Evolutionary conservation across 2,797 vertebrate genomes (phyloP).

Genomic region (Columba guinea): DNA sequence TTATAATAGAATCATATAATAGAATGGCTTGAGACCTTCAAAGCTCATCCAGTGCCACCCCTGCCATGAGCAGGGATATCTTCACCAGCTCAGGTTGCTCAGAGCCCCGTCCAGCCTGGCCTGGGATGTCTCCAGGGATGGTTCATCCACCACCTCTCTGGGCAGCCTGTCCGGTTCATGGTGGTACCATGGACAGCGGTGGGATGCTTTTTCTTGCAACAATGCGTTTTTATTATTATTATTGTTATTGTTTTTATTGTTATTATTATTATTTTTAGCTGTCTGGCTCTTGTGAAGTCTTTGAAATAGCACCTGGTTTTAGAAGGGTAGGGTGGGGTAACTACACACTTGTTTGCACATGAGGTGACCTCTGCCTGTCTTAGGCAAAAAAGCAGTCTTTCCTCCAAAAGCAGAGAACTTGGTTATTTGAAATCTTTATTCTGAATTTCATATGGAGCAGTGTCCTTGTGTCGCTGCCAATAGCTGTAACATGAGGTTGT

Average conservation of each 20-base stretch:
- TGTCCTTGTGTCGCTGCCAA: background rate
- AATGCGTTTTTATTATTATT: too few relatives aligned
- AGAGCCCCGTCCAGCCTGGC: too few relatives aligned
- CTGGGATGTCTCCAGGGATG: too few relatives aligned
- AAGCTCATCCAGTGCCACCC: too few relatives aligned
- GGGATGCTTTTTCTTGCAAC: background rate
- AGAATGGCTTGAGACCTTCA: too few relatives aligned
- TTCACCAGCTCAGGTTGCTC: too few relatives aligned
- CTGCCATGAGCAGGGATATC: too few relatives aligned
- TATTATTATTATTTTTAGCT: background rate
- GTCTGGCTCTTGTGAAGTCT: background rate
- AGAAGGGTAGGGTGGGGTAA: accelerated
- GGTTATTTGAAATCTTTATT: background rate
- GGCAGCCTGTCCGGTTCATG: background rate
- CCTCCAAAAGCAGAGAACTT: background rate
- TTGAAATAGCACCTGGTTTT: background rate
- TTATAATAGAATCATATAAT: too few relatives aligned
- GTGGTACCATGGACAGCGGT: conserved; percentile 63
- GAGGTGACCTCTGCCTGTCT: accelerated
- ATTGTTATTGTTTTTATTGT: too few relatives aligned
- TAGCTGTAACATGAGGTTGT: accelerated
- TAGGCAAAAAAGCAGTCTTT: background rate
- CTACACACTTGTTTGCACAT: accelerated
- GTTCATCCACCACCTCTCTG: too few relatives aligned
- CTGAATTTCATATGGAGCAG: accelerated